These are phyloP conservation scores for Leucoraja ocellata DNA, from an alignment of 2,797 vertebrate species.

Conservation along the genomic window DNA sequence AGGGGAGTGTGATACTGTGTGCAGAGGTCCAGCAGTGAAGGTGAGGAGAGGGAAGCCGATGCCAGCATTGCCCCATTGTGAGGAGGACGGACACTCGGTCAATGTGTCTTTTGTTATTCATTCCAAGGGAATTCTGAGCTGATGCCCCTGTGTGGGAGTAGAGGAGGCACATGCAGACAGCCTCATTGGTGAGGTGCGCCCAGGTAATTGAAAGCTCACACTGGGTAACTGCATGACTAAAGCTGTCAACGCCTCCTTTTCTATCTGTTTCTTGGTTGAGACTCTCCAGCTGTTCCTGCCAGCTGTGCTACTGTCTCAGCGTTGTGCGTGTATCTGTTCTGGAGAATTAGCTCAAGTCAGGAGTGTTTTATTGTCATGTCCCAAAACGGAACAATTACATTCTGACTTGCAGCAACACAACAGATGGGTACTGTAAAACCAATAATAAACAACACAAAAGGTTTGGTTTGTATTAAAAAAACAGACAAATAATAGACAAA, in stretches of 20 bases:
- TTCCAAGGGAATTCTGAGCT: slow-evolving; percentile 82
- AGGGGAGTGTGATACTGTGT: too few relatives aligned
- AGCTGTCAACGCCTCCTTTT: slow-evolving; percentile 68
- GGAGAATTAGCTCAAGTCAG: not conserved
- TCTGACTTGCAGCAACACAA: too few relatives aligned
- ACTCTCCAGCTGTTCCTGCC: slow-evolving; percentile 42
- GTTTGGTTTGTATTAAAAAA: too few relatives aligned
- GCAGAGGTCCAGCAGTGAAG: too few relatives aligned
- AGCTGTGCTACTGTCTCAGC: slow-evolving; percentile 41
- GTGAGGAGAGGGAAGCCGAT: too few relatives aligned
- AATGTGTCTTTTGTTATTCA: slow-evolving; percentile 61
- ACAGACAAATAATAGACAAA: too few relatives aligned
- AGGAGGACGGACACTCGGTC: slow-evolving; percentile 64
- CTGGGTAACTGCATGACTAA: slow-evolving; percentile 83
- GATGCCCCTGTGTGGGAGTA: slow-evolving; percentile 65
- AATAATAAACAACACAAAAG: too few relatives aligned
- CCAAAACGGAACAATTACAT: too few relatives aligned
- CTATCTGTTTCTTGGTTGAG: slow-evolving; percentile 47
- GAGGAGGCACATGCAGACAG: slow-evolving; percentile 82
- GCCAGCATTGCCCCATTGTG: too few relatives aligned
- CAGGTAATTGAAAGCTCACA: slow-evolving; percentile 85
- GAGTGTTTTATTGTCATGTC: too few relatives aligned
- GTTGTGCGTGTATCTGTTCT: not conserved
- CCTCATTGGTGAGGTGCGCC: slow-evolving; percentile 86
- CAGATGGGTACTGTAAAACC: too few relatives aligned